Conservation (phyloP, 2,888 invertebrate species). For the Exocentrus adspersus region DNA sequence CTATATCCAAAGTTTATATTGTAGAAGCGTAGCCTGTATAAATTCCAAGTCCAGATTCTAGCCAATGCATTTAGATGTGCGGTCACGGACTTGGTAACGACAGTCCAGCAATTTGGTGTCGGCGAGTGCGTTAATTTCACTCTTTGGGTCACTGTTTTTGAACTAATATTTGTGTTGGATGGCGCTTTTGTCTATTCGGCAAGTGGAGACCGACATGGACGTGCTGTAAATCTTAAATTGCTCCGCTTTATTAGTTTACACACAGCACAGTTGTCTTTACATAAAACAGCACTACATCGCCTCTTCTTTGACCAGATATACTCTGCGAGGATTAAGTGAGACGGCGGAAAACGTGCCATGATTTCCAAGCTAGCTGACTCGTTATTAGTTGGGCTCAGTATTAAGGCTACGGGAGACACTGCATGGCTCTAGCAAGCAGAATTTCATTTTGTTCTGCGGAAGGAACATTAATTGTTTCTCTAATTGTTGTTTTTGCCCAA, state of each 20-base stretch:
- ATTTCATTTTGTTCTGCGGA: constrained; percentile 27
- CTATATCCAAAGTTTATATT: constrained; percentile 24
- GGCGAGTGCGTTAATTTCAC: constrained; percentile 36
- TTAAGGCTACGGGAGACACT: constrained; percentile 27
- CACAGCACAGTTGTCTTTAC: constrained; percentile 53
- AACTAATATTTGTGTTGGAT: constrained; percentile 55
- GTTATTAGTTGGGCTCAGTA: constrained; percentile 27
- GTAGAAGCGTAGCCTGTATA: constrained; percentile 20
- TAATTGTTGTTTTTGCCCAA: constrained; percentile 24
- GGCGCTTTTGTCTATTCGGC: constrained; percentile 47
- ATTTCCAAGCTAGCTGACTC: constrained; percentile 25
- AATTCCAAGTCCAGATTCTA: constrained; percentile 22
- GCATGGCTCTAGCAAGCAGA: constrained; percentile 14
- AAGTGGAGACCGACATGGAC: constrained; percentile 35
- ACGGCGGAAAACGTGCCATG: constrained; percentile 34
- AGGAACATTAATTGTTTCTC: constrained; percentile 26
- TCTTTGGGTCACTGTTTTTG: constrained; percentile 45
- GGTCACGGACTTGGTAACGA: constrained; percentile 26
- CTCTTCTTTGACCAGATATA: constrained; percentile 40
- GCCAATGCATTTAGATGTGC: constrained; percentile 30
- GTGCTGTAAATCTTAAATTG: constrained; percentile 55
- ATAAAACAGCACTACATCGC: constrained; percentile 41
- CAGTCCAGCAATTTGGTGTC: constrained; percentile 27
- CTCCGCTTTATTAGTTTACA: constrained; percentile 58
- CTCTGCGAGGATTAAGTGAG: constrained; percentile 38